Conservation (phyloP, 2,797 vertebrate species). For the Periparus ater region DNA sequence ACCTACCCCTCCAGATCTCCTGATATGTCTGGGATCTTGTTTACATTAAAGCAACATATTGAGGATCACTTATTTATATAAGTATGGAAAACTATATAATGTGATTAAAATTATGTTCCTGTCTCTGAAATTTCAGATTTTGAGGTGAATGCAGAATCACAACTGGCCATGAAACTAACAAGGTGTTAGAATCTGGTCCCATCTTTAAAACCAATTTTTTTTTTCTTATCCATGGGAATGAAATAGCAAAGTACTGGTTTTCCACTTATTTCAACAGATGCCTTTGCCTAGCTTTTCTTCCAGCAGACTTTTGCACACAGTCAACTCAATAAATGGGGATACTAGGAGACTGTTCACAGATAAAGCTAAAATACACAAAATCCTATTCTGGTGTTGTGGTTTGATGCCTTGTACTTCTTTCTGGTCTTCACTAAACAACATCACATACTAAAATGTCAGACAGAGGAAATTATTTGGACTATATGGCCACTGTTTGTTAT, state of each 20-base stretch:
- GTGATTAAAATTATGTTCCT: background rate
- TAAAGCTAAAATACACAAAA: background rate
- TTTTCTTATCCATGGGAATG: background rate
- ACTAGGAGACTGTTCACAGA: background rate
- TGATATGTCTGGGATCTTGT: background rate
- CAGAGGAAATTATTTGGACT: background rate
- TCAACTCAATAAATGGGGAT: background rate
- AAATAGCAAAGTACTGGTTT: background rate
- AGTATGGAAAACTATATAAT: background rate
- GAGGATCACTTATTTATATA: background rate
- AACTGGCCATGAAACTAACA: background rate
- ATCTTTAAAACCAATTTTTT: fast-evolving
- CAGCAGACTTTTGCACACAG: background rate
- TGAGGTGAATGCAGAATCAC: background rate
- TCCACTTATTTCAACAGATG: background rate
- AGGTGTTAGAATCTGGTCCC: background rate
- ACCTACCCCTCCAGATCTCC: background rate
- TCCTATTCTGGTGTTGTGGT: background rate
- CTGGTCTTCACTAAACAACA: background rate
- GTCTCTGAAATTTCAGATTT: background rate
- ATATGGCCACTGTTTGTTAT: background rate
- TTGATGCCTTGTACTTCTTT: background rate
- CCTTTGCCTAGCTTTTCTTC: background rate
- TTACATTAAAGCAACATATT: background rate
- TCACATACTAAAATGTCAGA: background rate